Conservation (phyloP, 2,888 invertebrate genomes). For the Sceliomorpha sp. region DNA sequence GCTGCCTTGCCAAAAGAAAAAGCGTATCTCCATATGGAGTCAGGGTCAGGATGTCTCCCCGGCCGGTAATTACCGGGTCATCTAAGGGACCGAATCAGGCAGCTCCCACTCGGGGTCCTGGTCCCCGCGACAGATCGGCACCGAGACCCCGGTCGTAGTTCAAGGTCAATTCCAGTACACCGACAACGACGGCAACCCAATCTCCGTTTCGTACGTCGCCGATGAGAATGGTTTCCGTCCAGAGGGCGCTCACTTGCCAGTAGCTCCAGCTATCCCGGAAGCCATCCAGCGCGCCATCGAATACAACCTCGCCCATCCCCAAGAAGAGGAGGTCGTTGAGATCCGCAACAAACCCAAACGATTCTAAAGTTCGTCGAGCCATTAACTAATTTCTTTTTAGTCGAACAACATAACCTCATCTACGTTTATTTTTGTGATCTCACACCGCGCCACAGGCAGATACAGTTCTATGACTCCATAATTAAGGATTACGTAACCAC, state of each 20-base stretch:
- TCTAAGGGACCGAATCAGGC: slow-evolving; percentile 85
- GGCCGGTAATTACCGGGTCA: slow-evolving; percentile 82
- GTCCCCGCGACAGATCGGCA: slow-evolving; percentile 46
- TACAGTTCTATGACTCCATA: no score
- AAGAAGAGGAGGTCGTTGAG: slow-evolving; percentile 28
- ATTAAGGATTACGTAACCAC: no score
- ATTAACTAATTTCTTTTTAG: no score
- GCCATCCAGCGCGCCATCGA: slow-evolving; percentile 72
- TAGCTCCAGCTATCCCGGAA: slow-evolving; percentile 70
- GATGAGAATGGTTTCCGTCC: slow-evolving; percentile 78
- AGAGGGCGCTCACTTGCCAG: slow-evolving; percentile 75
- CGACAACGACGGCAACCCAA: slow-evolving; percentile 48
- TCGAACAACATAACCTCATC: no score
- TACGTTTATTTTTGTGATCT: no score
- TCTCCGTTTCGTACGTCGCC: slow-evolving; percentile 67
- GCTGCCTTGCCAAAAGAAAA: no score
- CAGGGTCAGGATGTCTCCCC: slow-evolving; percentile 82
- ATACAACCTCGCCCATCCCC: slow-evolving; percentile 66
- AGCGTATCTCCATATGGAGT: no score
- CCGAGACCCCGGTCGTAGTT: slow-evolving; percentile 52
- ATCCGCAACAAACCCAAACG: no score
- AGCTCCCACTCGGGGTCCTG: slow-evolving; percentile 82
- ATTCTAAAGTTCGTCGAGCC: no score
- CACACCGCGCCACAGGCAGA: no score
- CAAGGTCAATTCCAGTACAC: slow-evolving; percentile 42